A percentile compares a stretch with the other conserved stretches of the same genome.
These are phyloP conservation scores for Orussus abietinus DNA, from an alignment of 1,140 invertebrate genomes.

Conservation along the genomic window DNA sequence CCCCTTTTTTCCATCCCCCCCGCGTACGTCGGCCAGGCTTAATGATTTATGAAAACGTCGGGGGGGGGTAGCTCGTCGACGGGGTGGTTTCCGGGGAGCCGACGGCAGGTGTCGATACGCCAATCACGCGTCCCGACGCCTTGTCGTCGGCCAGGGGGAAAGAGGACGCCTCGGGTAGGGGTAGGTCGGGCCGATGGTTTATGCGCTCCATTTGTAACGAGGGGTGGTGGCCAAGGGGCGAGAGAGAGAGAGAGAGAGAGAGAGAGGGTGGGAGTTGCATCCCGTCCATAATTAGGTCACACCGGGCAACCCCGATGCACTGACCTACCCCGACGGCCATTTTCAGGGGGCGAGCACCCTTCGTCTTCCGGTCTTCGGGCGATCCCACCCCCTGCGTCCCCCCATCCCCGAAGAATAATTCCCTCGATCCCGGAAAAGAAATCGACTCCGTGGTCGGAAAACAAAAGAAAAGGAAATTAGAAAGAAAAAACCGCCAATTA, in stretches of 20 bases:
- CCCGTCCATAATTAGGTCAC: slow-evolving; percentile 37
- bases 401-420: too few species aligned
- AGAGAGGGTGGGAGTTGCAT: slow-evolving; percentile 13
- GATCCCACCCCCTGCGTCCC: slow-evolving; percentile 1
- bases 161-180: slow-evolving; percentile 18
- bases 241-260: slow-evolving; percentile 4
- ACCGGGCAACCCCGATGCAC: slow-evolving; percentile 16
- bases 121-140: slow-evolving; percentile 22
- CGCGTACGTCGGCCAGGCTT: too few species aligned
- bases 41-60: too few species aligned
- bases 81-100: too few species aligned
- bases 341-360: slow-evolving; percentile 4
- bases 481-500: too few species aligned
- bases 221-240: slow-evolving; percentile 7
- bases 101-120: slow-evolving; percentile 28
- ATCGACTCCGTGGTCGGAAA: too few species aligned
- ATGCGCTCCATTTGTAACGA: slow-evolving; percentile 12
- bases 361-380: too few species aligned
- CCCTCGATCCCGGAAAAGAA: too few species aligned
- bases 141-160: too few species aligned
- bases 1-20: too few species aligned
- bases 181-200: slow-evolving; percentile 16
- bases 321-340: slow-evolving; percentile 15
- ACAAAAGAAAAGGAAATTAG: too few species aligned
- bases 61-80: too few species aligned